Evolutionary conservation across 2,888 invertebrate genomes (phyloP), one percentile per base, ranked within the genome.

Genomic region (Augiades crinisus): DNA sequence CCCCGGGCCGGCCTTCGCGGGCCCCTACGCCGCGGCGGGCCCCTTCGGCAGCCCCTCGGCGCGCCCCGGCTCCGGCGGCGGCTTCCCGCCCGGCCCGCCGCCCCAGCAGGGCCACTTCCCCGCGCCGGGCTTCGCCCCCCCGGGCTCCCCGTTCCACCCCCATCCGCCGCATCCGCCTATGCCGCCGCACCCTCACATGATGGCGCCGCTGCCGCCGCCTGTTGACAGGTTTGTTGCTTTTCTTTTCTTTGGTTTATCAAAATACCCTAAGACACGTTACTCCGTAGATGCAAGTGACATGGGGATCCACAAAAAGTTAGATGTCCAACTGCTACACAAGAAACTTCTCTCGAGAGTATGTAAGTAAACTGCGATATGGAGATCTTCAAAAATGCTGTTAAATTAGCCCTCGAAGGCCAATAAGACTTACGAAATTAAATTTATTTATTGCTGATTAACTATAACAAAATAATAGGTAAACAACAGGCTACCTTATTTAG

Each of bases 111-210:
- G 81, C 89, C 93, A 70, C 92, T 94, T 79, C 92, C 94, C 78
- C 37, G 95, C 95, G 51, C 94, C 94, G 57, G 93, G 94, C 62
- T 93, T 93, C 63, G 93, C 94, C 66, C 94, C 94, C 68, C 94
- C 93, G 44, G 93, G 94, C 5, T 95, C 95, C 41, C 95, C 95
- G 57, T 95, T 95, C 55, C 95, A 95, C 62, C 95, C 95, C 56
- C 95, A 94, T 70, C 94, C 95, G 55, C 96, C 96, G 56, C 96
- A 96, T 80, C 96, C 96, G 81, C 95, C 95, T 67, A 95, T 96
- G 70, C 96, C 96, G 59, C 96, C 96, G 50, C 88, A 89, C 61
- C 82, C 87, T 38, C 88, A 88, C 64, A 87, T 88, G 87, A 87
- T 88, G 87, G 80, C 89, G 69, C 83, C 91, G 62, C 69, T 91